These are phyloP conservation scores for Heliopora coerulea DNA, from an alignment of 92 coral and sea anemone genomes.

Conservation along the genomic window DNA sequence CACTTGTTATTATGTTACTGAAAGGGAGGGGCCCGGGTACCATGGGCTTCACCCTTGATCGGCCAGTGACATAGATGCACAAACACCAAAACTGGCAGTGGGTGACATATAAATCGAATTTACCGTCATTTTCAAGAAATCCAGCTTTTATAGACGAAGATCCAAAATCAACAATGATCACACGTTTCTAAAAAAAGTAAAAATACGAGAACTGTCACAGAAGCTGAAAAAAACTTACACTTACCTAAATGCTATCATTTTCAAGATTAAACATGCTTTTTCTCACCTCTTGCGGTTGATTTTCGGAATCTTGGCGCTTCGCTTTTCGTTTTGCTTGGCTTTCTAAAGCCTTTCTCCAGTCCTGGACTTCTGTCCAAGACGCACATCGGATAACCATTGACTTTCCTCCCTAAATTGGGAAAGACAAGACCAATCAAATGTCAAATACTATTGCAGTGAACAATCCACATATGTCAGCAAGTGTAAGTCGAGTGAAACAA, in stretches of 20 bases:
- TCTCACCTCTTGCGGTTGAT: constrained; percentile 25
- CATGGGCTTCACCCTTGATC: too few relatives aligned
- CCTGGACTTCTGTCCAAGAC: constrained; percentile 74
- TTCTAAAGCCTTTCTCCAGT: constrained; percentile 87
- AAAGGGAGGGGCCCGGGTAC: too few relatives aligned
- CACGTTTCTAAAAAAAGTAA: constrained; percentile 52
- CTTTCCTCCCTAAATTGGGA: constrained; percentile 55
- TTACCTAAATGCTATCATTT: constrained; percentile 12
- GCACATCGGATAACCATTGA: constrained; percentile 66
- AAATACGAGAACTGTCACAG: neutral
- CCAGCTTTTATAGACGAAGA: constrained; percentile 90
- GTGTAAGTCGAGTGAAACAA: too few relatives aligned
- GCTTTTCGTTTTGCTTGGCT: constrained; percentile 54
- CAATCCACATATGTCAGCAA: too few relatives aligned
- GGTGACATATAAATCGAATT: too few relatives aligned
- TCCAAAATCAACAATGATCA: constrained; percentile 78
- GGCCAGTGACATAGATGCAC: too few relatives aligned
- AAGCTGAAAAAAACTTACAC: neutral
- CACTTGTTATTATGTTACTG: too few relatives aligned
- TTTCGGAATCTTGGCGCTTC: constrained; percentile 25
- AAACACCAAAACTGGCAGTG: too few relatives aligned
- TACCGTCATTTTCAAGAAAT: constrained; percentile 85
- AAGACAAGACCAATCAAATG: too few relatives aligned
- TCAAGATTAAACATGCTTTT: too few relatives aligned
- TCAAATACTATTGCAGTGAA: too few relatives aligned